Conservation (phyloP, 2,113 vertebrate species). For the Isichthys henryi region DNA sequence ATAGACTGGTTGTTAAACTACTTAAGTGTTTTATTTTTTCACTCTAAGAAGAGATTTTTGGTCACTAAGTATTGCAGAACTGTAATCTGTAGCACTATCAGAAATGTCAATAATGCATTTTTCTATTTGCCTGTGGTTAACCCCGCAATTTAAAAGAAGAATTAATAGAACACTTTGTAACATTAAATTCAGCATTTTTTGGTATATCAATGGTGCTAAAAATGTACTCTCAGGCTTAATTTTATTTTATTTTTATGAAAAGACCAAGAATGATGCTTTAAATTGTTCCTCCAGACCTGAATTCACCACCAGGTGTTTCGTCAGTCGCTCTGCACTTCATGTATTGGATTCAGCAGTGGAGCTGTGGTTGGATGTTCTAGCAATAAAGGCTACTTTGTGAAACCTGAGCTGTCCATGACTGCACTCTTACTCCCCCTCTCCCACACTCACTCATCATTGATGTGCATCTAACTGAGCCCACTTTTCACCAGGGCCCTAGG, state of each 20-base stretch:
- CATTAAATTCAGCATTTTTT: conserved; percentile 24
- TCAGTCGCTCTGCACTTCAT: conserved; percentile 18
- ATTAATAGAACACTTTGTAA: not conserved
- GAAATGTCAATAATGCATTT: not conserved
- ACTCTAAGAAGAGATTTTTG: not conserved
- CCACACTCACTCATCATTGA: not conserved
- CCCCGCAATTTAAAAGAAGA: not conserved
- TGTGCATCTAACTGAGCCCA: not conserved
- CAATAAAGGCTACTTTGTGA: conserved; percentile 64
- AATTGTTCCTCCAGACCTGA: conserved; percentile 13
- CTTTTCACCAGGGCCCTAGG: not conserved
- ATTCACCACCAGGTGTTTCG: conserved; percentile 26
- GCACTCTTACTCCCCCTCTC: not conserved
- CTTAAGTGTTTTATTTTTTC: not conserved
- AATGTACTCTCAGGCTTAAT: conserved; percentile 28
- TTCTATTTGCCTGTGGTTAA: conserved; percentile 24
- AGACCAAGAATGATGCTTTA: conserved; percentile 8
- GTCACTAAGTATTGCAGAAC: not conserved
- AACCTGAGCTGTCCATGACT: not conserved
- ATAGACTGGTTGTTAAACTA: not conserved
- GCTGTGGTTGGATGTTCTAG: conserved; percentile 44
- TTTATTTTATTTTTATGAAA: not conserved
- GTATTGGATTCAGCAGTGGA: conserved; percentile 25
- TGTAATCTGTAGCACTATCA: not conserved
- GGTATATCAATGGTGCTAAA: conserved; percentile 38